Percentiles rank a stretch among this genome's conserved stretches.
phyloP scores from a whole-genome alignment of 2,888 invertebrate species.

The Drosophila borealis region DNA sequence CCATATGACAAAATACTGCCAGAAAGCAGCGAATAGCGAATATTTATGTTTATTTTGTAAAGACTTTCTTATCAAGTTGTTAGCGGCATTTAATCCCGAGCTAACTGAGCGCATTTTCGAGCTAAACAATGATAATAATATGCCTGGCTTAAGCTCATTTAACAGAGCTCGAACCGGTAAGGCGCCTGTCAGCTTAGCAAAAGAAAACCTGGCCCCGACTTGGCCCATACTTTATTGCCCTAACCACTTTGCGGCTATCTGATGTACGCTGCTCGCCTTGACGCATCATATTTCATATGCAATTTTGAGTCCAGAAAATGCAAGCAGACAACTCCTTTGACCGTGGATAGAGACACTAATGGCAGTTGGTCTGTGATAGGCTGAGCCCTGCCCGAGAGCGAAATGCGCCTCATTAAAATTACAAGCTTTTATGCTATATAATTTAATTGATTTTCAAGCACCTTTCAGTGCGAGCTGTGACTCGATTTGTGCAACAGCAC shows the following conservation, averaged over 20 bases:
- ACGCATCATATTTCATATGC: slow-evolving; percentile 66
- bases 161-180: slow-evolving; percentile 25
- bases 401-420: slow-evolving; percentile 45
- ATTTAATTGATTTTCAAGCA: slow-evolving; percentile 74
- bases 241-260: slow-evolving; percentile 57
- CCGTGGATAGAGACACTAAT: slow-evolving; percentile 44
- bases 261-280: slow-evolving; percentile 51
- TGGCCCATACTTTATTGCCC: slow-evolving; percentile 40
- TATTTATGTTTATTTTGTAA: slow-evolving; percentile 2
- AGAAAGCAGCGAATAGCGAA: slow-evolving; percentile 2
- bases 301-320: slow-evolving; percentile 26
- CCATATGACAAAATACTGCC: slow-evolving; percentile 35
- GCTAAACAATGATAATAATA: slow-evolving; percentile 36
- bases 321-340: slow-evolving; percentile 12
- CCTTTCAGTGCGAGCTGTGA: slow-evolving; percentile 32
- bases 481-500: slow-evolving; percentile 9
- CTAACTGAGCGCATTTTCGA: slow-evolving; percentile 15
- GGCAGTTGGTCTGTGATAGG: slow-evolving; percentile 10
- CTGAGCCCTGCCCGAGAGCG: slow-evolving; percentile 9
- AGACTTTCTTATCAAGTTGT: slow-evolving; percentile 22
- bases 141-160: slow-evolving; percentile 15
- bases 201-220: slow-evolving; percentile 1
- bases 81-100: slow-evolving; percentile 5
- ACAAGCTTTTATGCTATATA: slow-evolving; percentile 49
- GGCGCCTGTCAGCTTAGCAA: slow-evolving; percentile 59